Conservation (phyloP, 2,113 vertebrate genomes). For the Pangasianodon gigas region DNA sequence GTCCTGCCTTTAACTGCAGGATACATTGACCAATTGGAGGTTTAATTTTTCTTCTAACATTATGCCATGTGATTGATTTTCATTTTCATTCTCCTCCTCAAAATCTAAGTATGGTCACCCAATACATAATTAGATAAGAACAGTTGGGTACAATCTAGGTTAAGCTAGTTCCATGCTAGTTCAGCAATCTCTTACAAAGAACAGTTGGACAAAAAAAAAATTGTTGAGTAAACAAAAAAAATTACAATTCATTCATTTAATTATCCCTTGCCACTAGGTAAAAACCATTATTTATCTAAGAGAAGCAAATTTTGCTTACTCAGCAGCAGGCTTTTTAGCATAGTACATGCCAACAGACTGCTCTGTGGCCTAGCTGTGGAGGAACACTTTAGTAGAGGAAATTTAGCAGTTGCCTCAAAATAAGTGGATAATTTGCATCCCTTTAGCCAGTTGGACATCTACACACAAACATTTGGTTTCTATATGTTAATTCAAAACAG, state of each 20-base stretch:
- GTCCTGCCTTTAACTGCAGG: neutral
- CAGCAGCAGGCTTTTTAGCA: neutral
- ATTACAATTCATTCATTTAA: neutral
- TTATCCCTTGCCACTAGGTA: neutral
- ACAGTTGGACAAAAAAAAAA: neutral
- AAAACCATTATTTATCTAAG: slow-evolving; percentile 15
- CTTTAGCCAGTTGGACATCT: slow-evolving; percentile 14
- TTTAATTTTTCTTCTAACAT: neutral
- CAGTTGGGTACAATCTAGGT: neutral
- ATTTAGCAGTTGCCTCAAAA: slow-evolving; percentile 20
- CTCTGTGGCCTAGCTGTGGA: slow-evolving; percentile 1
- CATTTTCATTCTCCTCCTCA: neutral
- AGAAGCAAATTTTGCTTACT: slow-evolving; percentile 1
- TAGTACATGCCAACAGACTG: neutral
- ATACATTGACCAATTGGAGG: neutral
- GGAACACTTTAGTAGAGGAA: neutral
- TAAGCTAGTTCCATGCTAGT: neutral
- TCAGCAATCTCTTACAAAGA: neutral
- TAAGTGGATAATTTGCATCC: slow-evolving; percentile 11
- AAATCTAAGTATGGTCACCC: neutral
- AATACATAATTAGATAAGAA: neutral
- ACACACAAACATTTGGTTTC: slow-evolving; percentile 15
- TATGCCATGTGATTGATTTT: neutral
- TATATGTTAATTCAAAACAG: slow-evolving; percentile 30
- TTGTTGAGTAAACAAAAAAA: neutral